Conservation (phyloP, 2,113 vertebrate species). For the Phrynosoma platyrhinos region DNA sequence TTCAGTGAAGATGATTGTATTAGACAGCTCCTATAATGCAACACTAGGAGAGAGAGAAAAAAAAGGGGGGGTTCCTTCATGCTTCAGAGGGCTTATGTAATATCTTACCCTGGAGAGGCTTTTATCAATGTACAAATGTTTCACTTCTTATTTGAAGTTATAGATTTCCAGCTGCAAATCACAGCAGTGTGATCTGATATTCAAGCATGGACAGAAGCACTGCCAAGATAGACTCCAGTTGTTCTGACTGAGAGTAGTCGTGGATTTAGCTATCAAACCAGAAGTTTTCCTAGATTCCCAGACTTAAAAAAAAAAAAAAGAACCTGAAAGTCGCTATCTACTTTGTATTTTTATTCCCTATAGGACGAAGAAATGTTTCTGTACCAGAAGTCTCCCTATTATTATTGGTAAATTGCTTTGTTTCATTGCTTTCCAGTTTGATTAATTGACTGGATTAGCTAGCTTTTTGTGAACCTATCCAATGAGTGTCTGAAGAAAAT, state of each 20-base stretch:
- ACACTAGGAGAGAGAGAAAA: background rate
- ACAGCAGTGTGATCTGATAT: constrained; percentile 20
- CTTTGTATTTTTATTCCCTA: background rate
- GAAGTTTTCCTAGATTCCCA: background rate
- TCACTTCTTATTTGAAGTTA: constrained; percentile 17
- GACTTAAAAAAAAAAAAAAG: background rate
- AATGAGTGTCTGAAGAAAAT: background rate
- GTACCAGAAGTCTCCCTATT: background rate
- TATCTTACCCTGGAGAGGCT: background rate
- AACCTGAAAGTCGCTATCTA: background rate
- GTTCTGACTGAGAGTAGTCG: background rate
- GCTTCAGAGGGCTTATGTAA: constrained; percentile 15
- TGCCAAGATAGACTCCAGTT: background rate
- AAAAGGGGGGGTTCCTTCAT: background rate
- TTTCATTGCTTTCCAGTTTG: background rate
- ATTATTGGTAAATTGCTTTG: background rate
- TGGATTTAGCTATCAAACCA: background rate
- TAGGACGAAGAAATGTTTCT: background rate
- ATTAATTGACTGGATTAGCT: background rate
- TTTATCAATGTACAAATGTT: background rate
- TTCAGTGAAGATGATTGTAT: background rate
- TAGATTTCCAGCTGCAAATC: background rate
- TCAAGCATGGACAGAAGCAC: constrained; percentile 5
- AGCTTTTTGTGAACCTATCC: background rate
- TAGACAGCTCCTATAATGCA: background rate